Evolutionary conservation across 2,797 vertebrate genomes (phyloP).

Genomic region (Anomalospiza imberbis): DNA sequence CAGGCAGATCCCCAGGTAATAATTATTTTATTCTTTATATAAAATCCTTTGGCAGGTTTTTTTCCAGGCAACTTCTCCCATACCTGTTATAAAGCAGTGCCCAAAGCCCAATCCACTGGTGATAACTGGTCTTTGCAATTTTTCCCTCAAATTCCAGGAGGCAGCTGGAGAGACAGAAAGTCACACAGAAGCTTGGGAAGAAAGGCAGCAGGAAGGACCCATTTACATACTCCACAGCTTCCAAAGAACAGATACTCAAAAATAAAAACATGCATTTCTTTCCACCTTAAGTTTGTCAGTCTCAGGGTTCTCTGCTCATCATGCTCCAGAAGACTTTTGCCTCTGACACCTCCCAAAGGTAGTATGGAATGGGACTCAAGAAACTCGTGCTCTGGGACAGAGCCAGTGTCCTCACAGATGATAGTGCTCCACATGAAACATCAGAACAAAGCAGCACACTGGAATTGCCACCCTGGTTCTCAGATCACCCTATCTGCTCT

Average conservation of each 20-base stretch:
- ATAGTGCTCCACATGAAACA: rapidly evolving
- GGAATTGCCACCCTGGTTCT: not conserved
- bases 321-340: not conserved
- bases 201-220: not conserved
- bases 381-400: not conserved
- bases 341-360: not conserved
- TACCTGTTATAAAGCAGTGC: not conserved
- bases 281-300: not conserved
- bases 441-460: not conserved
- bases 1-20: not conserved
- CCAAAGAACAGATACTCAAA: not conserved
- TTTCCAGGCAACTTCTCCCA: not conserved
- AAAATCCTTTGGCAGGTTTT: not conserved
- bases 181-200: not conserved
- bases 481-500: not conserved
- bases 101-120: not conserved
- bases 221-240: not conserved
- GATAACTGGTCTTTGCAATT: not conserved
- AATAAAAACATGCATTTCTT: not conserved
- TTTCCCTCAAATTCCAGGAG: not conserved
- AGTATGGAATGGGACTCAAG: not conserved
- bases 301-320: not conserved
- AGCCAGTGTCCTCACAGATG: not conserved
- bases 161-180: not conserved
- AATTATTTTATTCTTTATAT: not conserved